Percentiles rank a stretch among this genome's conserved stretches.
These are phyloP conservation scores for Darevskia mixta DNA, from an alignment of 2,797 vertebrate species.

Conservation along the genomic window DNA sequence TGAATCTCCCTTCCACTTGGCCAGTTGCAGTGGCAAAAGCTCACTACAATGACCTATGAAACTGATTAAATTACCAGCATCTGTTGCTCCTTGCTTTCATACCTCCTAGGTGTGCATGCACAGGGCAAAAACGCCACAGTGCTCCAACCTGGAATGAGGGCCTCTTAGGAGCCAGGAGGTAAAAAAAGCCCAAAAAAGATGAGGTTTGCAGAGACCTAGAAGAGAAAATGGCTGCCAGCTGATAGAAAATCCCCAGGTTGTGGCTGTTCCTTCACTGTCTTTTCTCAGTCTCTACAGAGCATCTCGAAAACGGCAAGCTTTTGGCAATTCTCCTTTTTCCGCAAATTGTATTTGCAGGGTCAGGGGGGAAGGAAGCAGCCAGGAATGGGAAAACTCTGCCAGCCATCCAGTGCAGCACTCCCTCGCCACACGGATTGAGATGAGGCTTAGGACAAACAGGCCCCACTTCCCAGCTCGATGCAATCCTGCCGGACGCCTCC, in stretches of 20 bases:
- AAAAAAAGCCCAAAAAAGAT: background rate
- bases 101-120: background rate
- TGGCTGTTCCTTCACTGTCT: no score
- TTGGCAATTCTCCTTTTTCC: background rate
- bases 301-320: background rate
- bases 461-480: background rate
- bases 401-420: no score
- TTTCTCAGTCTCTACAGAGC: background rate
- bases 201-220: background rate
- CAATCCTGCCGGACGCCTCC: background rate
- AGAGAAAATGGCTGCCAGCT: background rate
- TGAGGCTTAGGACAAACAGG: no score
- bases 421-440: no score
- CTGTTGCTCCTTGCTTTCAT: background rate
- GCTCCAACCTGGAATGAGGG: background rate
- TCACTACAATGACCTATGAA: background rate
- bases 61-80: background rate
- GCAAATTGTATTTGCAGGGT: no score
- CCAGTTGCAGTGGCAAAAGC: background rate
- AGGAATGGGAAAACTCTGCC: no score
- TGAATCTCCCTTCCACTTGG: no score
- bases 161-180: background rate
- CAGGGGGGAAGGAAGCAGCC: no score
- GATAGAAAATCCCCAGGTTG: no score
- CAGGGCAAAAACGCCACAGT: background rate